Evolutionary conservation across 2,888 invertebrate species (phyloP).

Genomic region (Gisinianus flammeolus): DNA sequence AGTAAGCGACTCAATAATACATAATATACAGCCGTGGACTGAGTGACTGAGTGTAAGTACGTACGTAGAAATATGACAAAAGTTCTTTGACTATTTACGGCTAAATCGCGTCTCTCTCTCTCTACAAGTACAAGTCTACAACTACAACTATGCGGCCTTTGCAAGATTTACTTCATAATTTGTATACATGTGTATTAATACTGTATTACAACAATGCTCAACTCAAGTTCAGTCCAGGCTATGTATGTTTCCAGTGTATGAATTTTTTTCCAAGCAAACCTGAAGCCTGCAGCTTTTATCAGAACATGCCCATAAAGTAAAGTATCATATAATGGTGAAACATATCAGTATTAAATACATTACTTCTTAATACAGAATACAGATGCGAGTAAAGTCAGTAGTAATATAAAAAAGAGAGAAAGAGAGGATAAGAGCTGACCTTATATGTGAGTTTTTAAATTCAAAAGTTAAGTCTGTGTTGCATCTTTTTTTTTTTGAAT

Average conservation of each 20-base stretch:
- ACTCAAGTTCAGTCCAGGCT: neutral
- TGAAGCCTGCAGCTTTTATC: neutral
- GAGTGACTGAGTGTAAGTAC: neutral
- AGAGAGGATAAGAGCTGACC: no score
- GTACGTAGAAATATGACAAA: no score
- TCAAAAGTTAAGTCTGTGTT: neutral
- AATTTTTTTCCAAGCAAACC: neutral
- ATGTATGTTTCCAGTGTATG: neutral
- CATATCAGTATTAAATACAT: no score
- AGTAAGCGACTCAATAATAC: conserved; percentile 2
- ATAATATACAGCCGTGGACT: neutral
- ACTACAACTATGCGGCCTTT: neutral
- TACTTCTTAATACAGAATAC: no score
- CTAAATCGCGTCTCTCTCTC: no score
- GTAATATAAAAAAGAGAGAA: no score
- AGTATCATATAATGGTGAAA: neutral
- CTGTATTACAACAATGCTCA: no score
- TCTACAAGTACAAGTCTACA: neutral
- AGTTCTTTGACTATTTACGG: neutral
- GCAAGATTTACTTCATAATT: no score
- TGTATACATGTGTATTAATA: no score
- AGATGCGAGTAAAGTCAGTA: no score
- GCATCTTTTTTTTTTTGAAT: neutral
- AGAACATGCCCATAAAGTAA: neutral
- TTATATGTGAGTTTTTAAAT: neutral